Evolutionary conservation across 2,888 invertebrate species (phyloP), one percentile per base, ranked within the genome.

Genomic region (Drosophila borborema): DNA sequence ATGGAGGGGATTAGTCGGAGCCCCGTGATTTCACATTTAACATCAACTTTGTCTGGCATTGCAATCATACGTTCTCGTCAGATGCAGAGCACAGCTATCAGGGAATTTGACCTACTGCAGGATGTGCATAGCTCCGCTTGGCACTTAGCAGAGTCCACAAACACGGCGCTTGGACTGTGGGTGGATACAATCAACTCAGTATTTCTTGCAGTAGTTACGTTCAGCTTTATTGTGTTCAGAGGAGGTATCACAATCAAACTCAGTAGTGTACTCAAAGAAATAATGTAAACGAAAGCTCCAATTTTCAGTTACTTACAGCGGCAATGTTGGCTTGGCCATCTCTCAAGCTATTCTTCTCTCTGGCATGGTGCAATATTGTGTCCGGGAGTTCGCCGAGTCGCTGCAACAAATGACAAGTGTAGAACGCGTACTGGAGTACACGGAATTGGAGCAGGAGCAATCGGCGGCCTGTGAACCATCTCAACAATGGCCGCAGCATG

Each of bases 11-110:
- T 95, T 69, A 95, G 95, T 60, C 95, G 97, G 72, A 97, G 98
- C 92, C 98, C 99, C 0, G 96, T 98, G 0, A 98, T 98, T 92
- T 97, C 97, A 0, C 97, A 98, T 91, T 95, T 98, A 81, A 96
- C 96, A 16, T 96, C 98, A 2, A 96, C 97, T 0, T 93, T 99
- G 9, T 95, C 96, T 69, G 99, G 98, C 2, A 94, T 99, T 38
- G 95, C 96, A 41, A 98, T 98, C 0, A 98, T 99, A 68, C 94
- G 99, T 72, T 96, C 98, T 0, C 95, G 96, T 4, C 94, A 95
- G 23, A 96, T 96, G 2, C 95, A 96, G 91, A 94, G 95, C 71
- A 94, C 96, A 86, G 95, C 98, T 49, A 94, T 95, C 45, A 94
- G 95, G 81, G 96, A 97, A 84, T 97, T 97, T 82, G 97, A 97